A percentile compares a stretch with the other conserved stretches of the same genome.
Evolutionary conservation across 2,113 vertebrate species (phyloP).

Genomic region (Arothron firmamentum): DNA sequence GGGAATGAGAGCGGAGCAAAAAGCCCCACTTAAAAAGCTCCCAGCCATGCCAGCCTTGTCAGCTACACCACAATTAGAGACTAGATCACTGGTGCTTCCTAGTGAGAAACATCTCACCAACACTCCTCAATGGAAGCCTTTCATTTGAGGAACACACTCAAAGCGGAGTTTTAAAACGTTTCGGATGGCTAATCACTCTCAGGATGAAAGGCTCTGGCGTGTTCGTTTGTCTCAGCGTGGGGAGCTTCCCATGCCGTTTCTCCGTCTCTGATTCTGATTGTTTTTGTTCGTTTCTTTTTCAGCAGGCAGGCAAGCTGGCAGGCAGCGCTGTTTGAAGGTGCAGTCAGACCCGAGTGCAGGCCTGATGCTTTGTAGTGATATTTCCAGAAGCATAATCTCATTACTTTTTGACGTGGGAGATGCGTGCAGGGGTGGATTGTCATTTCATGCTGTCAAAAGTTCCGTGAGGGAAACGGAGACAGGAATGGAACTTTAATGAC

Average conservation of each 20-base stretch:
- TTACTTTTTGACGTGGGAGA: slow-evolving; percentile 72
- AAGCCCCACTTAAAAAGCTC: slow-evolving; percentile 62
- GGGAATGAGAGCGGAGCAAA: slow-evolving; percentile 57
- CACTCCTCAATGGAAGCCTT: slow-evolving; percentile 59
- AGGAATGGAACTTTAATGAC: slow-evolving; percentile 69
- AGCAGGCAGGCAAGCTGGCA: slow-evolving; percentile 66
- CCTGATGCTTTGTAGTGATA: slow-evolving; percentile 73
- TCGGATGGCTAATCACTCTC: slow-evolving; percentile 72
- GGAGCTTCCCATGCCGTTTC: slow-evolving; percentile 67
- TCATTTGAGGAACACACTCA: slow-evolving; percentile 67
- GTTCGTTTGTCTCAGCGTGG: slow-evolving; percentile 63
- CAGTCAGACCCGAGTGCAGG: slow-evolving; percentile 66
- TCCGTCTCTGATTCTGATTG: slow-evolving; percentile 68
- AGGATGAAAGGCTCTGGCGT: slow-evolving; percentile 69
- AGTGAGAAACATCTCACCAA: slow-evolving; percentile 60
- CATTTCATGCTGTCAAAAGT: slow-evolving; percentile 73
- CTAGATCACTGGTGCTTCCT: slow-evolving; percentile 66
- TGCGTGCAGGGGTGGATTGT: slow-evolving; percentile 68
- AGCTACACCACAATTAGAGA: slow-evolving; percentile 70
- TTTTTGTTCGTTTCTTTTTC: slow-evolving; percentile 68
- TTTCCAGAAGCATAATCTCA: slow-evolving; percentile 75
- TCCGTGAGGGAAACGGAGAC: slow-evolving; percentile 52
- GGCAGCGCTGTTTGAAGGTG: slow-evolving; percentile 71
- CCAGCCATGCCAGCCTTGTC: slow-evolving; percentile 63
- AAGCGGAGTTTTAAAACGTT: slow-evolving; percentile 66